These are phyloP conservation scores for Lucinisca nassula DNA, from an alignment of 2,888 invertebrate genomes.

Conservation along the genomic window DNA sequence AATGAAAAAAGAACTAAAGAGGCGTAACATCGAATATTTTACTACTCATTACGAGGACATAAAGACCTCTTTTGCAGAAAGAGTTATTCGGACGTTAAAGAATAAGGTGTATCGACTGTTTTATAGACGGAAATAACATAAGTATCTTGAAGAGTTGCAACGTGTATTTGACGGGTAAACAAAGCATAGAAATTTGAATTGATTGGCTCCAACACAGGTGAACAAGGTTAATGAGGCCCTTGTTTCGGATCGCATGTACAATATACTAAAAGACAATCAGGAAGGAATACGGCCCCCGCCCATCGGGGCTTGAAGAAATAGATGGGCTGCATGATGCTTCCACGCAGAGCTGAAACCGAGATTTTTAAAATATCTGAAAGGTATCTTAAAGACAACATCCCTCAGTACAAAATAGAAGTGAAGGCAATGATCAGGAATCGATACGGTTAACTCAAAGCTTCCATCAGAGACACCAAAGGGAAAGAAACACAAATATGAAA, in stretches of 20 bases:
- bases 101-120: neutral
- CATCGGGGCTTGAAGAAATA: no score
- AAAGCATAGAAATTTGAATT: slow-evolving; percentile 30
- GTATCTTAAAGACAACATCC: no score
- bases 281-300: no score
- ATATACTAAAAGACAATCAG: no score
- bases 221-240: slow-evolving; percentile 16
- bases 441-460: no score
- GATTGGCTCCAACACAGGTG: slow-evolving; percentile 1
- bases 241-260: slow-evolving; percentile 36
- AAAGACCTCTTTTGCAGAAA: slow-evolving; percentile 6
- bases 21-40: slow-evolving; percentile 10
- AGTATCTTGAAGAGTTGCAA: slow-evolving; percentile 28
- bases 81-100: slow-evolving; percentile 13
- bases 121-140: slow-evolving; percentile 25
- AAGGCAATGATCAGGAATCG: no score
- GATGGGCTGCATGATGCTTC: no score
- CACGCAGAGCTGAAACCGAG: no score
- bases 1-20: neutral
- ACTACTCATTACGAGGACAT: slow-evolving; percentile 26
- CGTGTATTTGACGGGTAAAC: slow-evolving; percentile 38
- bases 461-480: no score
- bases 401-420: no score
- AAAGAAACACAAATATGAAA: no score
- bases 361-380: no score